Evolutionary conservation across 2,113 vertebrate species (phyloP), one percentile per base, ranked within the genome.

Genomic region (Mustela nigripes): DNA sequence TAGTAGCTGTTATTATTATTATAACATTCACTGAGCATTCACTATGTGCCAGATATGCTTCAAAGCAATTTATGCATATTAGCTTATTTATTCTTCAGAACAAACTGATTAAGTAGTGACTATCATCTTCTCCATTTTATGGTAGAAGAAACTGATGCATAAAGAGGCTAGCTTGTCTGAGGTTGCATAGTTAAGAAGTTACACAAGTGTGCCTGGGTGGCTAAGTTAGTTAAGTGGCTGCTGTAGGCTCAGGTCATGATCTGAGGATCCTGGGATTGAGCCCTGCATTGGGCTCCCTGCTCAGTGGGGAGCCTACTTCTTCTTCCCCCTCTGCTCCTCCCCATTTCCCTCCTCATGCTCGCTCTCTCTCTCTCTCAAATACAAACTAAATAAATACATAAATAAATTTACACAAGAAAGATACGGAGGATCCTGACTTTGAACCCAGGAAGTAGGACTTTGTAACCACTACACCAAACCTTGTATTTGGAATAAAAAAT

Each of bases 41-140:
- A 58, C 9, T 74, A 10, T 45, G 15, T 60, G 15, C 45, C 19
- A 58, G 21, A 15, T 50, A 60, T 10, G 81, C 60, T 67, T 93
- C 73, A 95, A 53, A 83, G 14, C 42, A 95, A 83, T 90, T 22
- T 42, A 87, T 63, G 4, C 84, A 36, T 39, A 50, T 96, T 58
- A 67, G 48, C 76, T 97, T 22, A 85, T 65, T 94, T 89, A 93
- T 33, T 93, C 45, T 71, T 89, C 24, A 62, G 31, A 92, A 84
- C 5, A 86, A 73, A 80, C 9, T 18, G 60, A 56, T 53, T 1
- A 92, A 7, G 2, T 39, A 69, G 50, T 76, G 28, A 71, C 48
- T 58, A 42, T 53, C 50, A 33, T 48, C 3, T 4, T 83, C 18
- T 16, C 10, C 19, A 89, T 82, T 94, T 89, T 86, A 50, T 89